A percentile compares a stretch with the other conserved stretches of the same genome.
Evolutionary conservation across 2,888 invertebrate genomes (phyloP).

Genomic region (Orchesella flavescens): DNA sequence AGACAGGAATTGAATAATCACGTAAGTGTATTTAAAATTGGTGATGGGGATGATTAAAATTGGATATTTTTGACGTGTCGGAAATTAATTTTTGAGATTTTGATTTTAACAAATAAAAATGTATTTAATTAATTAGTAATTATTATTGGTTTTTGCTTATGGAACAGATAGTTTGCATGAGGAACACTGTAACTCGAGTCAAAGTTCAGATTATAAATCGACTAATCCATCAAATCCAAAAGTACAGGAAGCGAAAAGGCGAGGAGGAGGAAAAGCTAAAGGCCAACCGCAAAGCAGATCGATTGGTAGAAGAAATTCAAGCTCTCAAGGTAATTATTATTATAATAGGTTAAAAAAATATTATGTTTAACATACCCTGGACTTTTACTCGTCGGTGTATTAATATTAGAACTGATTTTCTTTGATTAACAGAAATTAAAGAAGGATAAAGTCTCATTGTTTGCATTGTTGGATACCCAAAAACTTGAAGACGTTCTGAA

Average conservation of each 20-base stretch:
- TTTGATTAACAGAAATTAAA: conserved; percentile 63
- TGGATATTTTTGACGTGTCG: not conserved
- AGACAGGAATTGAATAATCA: conserved; percentile 70
- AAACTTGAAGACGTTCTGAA: conserved; percentile 56
- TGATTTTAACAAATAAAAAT: not conserved
- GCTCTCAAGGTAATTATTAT: conserved; percentile 62
- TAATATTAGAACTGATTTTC: not conserved
- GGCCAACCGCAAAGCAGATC: conserved; percentile 65
- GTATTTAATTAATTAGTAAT: conserved; percentile 12
- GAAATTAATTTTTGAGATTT: not conserved
- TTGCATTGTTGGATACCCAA: conserved; percentile 60
- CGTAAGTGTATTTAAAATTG: conserved; percentile 65
- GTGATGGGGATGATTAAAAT: not conserved
- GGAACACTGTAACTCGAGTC: conserved; percentile 65
- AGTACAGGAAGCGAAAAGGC: conserved; percentile 66
- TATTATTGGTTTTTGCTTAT: conserved; percentile 9
- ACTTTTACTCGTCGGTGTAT: not conserved
- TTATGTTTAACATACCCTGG: too few relatives aligned
- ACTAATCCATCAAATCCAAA: conserved; percentile 63
- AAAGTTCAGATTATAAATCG: conserved; percentile 67
- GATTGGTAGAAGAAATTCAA: conserved; percentile 67
- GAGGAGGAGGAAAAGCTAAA: conserved; percentile 60
- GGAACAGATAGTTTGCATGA: conserved; percentile 68
- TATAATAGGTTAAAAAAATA: not conserved
- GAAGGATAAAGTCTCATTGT: conserved; percentile 64